Base-by-base conservation (phyloP, 2,888 invertebrate species). In the Coecobrya sp. region DNA sequence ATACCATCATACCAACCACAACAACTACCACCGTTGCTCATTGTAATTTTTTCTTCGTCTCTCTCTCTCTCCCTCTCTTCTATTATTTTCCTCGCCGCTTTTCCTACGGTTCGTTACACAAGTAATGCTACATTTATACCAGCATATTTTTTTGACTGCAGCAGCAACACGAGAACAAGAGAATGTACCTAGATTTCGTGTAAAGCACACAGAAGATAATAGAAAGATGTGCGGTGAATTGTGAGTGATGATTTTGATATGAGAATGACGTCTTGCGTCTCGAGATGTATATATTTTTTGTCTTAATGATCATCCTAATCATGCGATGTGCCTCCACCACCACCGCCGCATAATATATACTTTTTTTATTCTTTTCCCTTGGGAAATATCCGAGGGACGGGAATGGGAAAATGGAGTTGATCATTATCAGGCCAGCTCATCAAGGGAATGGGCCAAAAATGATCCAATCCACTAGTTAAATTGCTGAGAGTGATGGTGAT, bases 41-140 rank as follows among this genome's bases (percentile, higher is more conserved):
- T 52, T 52, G 55, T 81, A 55, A 45, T 19, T 55, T 27, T 13
- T 4, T 73, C 10, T 73, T 52, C 68, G 4, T 30, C n/a, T 73
- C n/a, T n/a, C n/a, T n/a, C n/a, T n/a, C n/a, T n/a, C n/a, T n/a
- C n/a, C n/a, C n/a, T n/a, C n/a, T 27, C 76, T 8, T 79, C 79
- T 22, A 88, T 86, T 76, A 76, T 86, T 86, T 73, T 59, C 73
- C 76, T 36, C 45, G 45, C 73, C 73, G 73, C 73, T 42, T 73
- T 19, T 65, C 42, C 7, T 59, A 36, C 73, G 86, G 73, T 86
- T 76, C 86, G 76, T 86, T 86, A 76, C 86, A 73, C 73, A 86
- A 45, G 36, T 73, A 27, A 86, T 86, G 85, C 85, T 85, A 62
- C 85, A 65, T 52, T 82, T 82, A 42, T 82, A 8, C 27, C 4